Conservation (phyloP, 2,113 vertebrate species). For the Cettia cetti region DNA sequence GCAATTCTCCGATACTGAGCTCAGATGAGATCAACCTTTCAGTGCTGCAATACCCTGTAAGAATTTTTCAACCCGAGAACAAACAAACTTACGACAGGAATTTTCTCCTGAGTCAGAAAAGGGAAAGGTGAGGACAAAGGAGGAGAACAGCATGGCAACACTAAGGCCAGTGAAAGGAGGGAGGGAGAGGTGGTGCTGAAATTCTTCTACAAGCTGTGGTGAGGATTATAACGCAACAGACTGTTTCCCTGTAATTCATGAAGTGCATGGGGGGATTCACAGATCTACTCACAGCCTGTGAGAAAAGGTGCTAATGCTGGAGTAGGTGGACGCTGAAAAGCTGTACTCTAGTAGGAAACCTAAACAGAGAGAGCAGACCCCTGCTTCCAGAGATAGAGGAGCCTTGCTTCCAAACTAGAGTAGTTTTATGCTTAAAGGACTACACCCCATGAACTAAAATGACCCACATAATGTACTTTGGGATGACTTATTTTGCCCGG, state of each 20-base stretch:
- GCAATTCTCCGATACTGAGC: fast-evolving
- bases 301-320: not conserved
- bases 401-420: not conserved
- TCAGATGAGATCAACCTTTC: not conserved
- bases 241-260: not conserved
- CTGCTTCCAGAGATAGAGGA: not conserved
- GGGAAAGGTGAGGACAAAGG: not conserved
- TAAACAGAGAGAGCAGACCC: not conserved
- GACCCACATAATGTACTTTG: not conserved
- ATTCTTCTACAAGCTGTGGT: not conserved
- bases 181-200: not conserved
- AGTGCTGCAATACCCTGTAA: not conserved
- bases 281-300: not conserved
- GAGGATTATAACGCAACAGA: not conserved
- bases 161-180: not conserved
- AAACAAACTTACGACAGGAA: fast-evolving
- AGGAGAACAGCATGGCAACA: not conserved
- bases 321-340: not conserved
- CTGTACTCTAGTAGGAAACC: not conserved
- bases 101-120: not conserved
- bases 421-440: not conserved
- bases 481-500: not conserved
- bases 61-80: not conserved
- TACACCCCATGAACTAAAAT: not conserved
- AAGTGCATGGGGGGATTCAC: not conserved